Conservation (phyloP, 2,113 vertebrate genomes). For the Isurus oxyrinchus region DNA sequence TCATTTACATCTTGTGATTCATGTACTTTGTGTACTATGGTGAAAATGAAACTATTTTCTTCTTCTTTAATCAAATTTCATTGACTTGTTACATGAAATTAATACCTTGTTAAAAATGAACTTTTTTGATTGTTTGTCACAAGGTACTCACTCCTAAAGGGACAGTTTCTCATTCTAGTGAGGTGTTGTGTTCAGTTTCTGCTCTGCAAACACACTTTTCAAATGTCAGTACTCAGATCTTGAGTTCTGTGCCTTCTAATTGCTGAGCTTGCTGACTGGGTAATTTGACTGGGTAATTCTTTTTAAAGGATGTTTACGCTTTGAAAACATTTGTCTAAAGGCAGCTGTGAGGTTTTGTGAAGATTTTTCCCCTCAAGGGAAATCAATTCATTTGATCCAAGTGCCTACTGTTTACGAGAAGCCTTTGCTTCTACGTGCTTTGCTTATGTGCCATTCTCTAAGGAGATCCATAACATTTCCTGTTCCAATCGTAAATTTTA, state of each 20-base stretch:
- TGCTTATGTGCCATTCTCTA: not conserved
- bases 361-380: not conserved
- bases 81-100: not conserved
- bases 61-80: not conserved
- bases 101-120: constrained; percentile 42
- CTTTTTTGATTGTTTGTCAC: constrained; percentile 48
- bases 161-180: not conserved
- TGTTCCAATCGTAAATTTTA: not conserved
- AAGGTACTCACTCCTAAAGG: not conserved
- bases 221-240: not conserved
- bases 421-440: not conserved
- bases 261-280: not conserved
- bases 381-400: constrained; percentile 13
- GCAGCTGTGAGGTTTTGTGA: not conserved
- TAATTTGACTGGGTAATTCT: not conserved
- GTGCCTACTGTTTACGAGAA: not conserved
- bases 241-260: not conserved
- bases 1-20: not conserved
- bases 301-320: not conserved
- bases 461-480: not conserved
- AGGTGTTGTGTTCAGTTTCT: not conserved
- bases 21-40: not conserved
- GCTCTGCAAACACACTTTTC: not conserved
- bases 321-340: not conserved
- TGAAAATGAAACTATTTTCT: not conserved